Base-by-base conservation (phyloP, 1,140 invertebrate genomes). In the Drosophila lowei region DNA sequence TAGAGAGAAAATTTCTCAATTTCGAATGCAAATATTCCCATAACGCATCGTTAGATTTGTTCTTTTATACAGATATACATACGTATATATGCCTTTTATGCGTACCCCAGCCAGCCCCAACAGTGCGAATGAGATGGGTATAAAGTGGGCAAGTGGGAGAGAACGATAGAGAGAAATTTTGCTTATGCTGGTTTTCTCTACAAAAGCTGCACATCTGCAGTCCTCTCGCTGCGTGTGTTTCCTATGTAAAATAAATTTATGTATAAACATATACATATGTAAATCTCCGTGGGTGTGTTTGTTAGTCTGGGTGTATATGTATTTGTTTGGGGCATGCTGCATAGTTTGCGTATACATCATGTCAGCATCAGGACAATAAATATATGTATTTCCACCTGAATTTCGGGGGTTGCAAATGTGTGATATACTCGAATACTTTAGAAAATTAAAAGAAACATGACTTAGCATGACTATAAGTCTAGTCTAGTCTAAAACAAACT, bases 1-100 rank as follows among this genome's bases (percentile, higher is more conserved):
- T 53, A 46, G 47, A 61, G 65, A 41, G 61, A 76, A 61, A 47
- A 85, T 73, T 85, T 80, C 73, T 77, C 72, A 85, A 85, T 86
- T 86, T 80, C 81, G 55, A 77, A 86, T 86, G 81, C 81, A 85
- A 86, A 74, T 80, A 81, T 86, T 77, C 43, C 42, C 72, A 62
- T 59, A 84, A 76, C 72, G 80, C 80, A 79, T 77, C 67, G 80
- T 85, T 85, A 63, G 72, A 79, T 73, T 66, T 73, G 68, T 74
- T 28, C 34, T 38, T 72, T 57, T 72, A 52, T 11, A 52, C 15
- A 52, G 3, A 52, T n/a, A 6, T 16, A 11, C 1, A 44, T 38
- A 53, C 54, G 43, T 38, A 34, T 47, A 16, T 13, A 43, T 30
- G 8, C 8, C 30, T 30, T 30, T 9, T 30, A 30, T 30, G 30